Percentiles rank a stretch among this genome's conserved stretches.
phyloP scores from a whole-genome alignment of 2,888 invertebrate species.

The Pinctada fucata region DNA sequence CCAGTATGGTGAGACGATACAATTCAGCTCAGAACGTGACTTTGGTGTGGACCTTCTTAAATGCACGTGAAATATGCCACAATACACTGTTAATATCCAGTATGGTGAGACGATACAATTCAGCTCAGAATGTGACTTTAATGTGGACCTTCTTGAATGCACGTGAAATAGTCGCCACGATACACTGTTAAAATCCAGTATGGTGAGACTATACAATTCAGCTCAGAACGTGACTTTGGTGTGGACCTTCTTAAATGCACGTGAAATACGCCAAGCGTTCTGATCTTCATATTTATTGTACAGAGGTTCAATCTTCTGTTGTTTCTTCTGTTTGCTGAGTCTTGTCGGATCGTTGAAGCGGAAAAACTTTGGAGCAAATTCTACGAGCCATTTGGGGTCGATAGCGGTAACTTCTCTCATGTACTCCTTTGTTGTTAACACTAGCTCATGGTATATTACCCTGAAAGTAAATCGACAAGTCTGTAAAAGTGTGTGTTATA shows the following conservation, averaged over 20 bases:
- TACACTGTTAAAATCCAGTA: too few species aligned
- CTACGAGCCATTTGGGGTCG: conserved; percentile 90
- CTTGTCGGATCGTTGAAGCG: conserved; percentile 99
- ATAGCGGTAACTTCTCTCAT: conserved; percentile 91
- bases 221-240: conserved; percentile 76
- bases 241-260: conserved; percentile 76
- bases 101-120: too few species aligned
- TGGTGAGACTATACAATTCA: too few species aligned
- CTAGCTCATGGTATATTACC: conserved; percentile 99
- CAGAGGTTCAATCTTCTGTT: conserved; percentile 96
- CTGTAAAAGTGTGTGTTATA: too few species aligned
- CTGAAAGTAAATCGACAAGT: conserved; percentile 77
- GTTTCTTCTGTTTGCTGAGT: conserved; percentile 98
- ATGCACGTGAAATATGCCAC: conserved; percentile 92
- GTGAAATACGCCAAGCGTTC: conserved; percentile 98
- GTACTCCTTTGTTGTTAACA: conserved; percentile 99
- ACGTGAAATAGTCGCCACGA: conserved; percentile 83
- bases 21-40: conserved; percentile 71
- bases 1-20: too few species aligned
- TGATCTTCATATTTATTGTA: conserved; percentile 99
- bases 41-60: conserved; percentile 76
- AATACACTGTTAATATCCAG: too few species aligned
- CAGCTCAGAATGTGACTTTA: conserved; percentile 74
- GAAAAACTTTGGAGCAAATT: conserved; percentile 99
- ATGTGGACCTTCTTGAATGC: conserved; percentile 76